Evolutionary conservation across 2,113 vertebrate species (phyloP).

Genomic region (Lucifuga dentata): DNA sequence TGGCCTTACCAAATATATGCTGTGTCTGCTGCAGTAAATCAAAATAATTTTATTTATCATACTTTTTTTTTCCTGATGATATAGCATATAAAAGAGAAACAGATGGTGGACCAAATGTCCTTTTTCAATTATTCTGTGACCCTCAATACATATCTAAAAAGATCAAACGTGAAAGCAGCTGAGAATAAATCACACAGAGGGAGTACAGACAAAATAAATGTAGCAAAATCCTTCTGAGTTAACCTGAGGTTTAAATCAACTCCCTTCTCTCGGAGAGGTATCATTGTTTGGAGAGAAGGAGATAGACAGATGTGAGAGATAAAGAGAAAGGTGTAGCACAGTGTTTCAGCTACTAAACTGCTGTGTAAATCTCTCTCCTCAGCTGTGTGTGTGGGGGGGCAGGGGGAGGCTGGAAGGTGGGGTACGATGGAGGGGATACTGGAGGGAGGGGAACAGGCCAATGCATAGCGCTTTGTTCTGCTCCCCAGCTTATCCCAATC

Average conservation of each 20-base stretch:
- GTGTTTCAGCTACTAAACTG: slow-evolving; percentile 87
- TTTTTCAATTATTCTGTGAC: slow-evolving; percentile 18
- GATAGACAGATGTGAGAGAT: slow-evolving; percentile 50
- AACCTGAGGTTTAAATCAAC: slow-evolving; percentile 69
- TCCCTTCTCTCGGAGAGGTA: slow-evolving; percentile 53
- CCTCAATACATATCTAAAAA: slow-evolving; percentile 36
- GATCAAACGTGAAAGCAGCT: slow-evolving; percentile 8
- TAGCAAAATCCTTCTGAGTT: slow-evolving; percentile 53
- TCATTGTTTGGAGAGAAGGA: slow-evolving; percentile 53
- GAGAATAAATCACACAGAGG: slow-evolving; percentile 46
- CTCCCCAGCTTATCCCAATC: slow-evolving; percentile 85
- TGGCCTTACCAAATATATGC: slow-evolving; percentile 14
- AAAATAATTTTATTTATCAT: slow-evolving; percentile 12
- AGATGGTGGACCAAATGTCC: background rate
- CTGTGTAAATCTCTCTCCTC: slow-evolving; percentile 85
- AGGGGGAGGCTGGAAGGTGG: slow-evolving; percentile 36
- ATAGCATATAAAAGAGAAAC: slow-evolving; percentile 14
- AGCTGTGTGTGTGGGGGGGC: too few species aligned
- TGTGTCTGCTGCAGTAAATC: background rate
- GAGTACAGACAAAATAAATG: slow-evolving; percentile 51
- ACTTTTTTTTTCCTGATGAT: slow-evolving; percentile 2
- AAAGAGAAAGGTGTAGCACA: slow-evolving; percentile 43
- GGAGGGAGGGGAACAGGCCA: slow-evolving; percentile 74
- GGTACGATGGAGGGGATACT: slow-evolving; percentile 47
- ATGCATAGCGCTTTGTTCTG: slow-evolving; percentile 88